Percentiles rank a stretch among this genome's conserved stretches.
Conservation (phyloP, 2,113 vertebrate genomes). For the Peromyscus maniculatus region DNA sequence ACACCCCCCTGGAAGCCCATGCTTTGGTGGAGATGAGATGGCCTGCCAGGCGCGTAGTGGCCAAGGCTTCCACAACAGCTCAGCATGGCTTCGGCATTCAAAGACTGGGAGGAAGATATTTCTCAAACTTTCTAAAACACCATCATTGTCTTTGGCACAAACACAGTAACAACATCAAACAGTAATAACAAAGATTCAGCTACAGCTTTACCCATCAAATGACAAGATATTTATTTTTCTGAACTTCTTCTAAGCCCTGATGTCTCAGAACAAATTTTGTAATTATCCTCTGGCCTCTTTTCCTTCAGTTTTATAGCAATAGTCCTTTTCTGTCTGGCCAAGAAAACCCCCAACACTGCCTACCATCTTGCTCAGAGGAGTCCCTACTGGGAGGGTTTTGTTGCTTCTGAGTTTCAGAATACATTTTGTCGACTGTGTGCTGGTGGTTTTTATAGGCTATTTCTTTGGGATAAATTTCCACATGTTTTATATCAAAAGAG, state of each 20-base stretch:
- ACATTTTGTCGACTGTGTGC: neutral
- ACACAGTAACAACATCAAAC: neutral
- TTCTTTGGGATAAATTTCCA: slow-evolving; percentile 25
- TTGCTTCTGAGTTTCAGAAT: slow-evolving; percentile 26
- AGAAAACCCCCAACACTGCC: neutral
- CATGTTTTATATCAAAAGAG: neutral
- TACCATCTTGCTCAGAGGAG: neutral
- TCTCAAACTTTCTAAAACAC: neutral
- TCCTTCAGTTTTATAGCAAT: neutral
- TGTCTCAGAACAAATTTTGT: neutral
- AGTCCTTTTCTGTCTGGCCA: neutral
- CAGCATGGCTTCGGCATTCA: neutral
- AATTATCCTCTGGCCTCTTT: neutral
- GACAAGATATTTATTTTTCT: neutral
- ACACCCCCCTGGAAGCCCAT: fast-evolving
- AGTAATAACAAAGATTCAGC: neutral
- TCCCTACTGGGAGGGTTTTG: neutral
- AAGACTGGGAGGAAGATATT: neutral
- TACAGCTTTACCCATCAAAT: neutral
- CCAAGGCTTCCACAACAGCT: neutral
- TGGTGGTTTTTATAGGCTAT: neutral
- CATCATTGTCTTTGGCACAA: neutral
- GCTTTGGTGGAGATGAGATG: fast-evolving
- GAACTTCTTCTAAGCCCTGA: neutral
- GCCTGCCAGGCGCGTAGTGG: fast-evolving